Percentiles rank a stretch among this genome's conserved stretches.
These are phyloP conservation scores for Lerema accius DNA, from an alignment of 1,140 invertebrate genomes.

Conservation along the genomic window DNA sequence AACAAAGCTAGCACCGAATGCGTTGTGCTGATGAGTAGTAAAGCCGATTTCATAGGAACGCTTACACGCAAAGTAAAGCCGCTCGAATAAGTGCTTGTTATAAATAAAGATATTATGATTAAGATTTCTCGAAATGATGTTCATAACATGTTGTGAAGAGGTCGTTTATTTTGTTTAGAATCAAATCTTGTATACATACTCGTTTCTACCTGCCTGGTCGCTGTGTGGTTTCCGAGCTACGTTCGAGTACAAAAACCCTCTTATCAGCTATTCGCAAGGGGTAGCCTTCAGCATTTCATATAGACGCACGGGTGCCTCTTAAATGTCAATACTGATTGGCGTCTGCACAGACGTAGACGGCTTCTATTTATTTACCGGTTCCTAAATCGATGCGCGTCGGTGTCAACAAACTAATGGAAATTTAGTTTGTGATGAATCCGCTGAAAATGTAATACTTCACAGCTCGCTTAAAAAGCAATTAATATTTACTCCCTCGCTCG, in stretches of 20 bases:
- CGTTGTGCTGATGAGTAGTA: background rate
- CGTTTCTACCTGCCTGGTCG: too few species aligned
- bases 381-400: constrained; percentile 12
- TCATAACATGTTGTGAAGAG: too few species aligned
- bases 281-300: too few species aligned
- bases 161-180: too few species aligned
- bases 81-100: too few species aligned
- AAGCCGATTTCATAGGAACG: background rate
- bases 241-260: too few species aligned
- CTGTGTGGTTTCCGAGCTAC: too few species aligned
- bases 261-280: too few species aligned
- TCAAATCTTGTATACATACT: too few species aligned
- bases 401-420: constrained; percentile 3
- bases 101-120: too few species aligned
- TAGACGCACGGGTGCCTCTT: too few species aligned
- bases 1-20: constrained; percentile 15
- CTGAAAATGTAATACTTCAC: constrained; percentile 20
- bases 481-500: constrained; percentile 2
- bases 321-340: constrained; percentile 25
- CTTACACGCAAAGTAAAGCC: too few species aligned
- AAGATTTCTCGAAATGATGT: background rate
- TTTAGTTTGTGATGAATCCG: constrained; percentile 14
- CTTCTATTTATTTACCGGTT: constrained; percentile 37
- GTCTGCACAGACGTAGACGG: constrained; percentile 22
- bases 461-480: constrained; percentile 18